Base-by-base conservation (phyloP, 92 coral and sea anemone species). In the Porites cylindrica region DNA sequence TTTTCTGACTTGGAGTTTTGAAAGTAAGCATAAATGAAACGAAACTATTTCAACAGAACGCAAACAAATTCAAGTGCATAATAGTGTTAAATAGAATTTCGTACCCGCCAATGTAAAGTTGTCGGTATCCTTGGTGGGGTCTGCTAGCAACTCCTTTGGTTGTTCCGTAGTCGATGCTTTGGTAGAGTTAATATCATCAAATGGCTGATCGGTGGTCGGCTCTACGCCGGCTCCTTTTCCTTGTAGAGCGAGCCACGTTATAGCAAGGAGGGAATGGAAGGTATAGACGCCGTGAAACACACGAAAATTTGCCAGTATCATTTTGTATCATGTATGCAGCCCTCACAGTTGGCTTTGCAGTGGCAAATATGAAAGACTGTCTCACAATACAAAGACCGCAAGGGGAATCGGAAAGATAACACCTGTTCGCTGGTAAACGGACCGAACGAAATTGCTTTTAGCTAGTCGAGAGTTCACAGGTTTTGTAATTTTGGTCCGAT, bases 191-290 rank as follows among this genome's bases (percentile, higher is more conserved):
- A 62, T 53, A 51, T 51, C 65, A 73, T 16, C 87, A 43, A 64
- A 63, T 17, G 51, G 50, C 58, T 75, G n/a, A 73, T 64, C 20
- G 81, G 5, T n/a, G 73, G 87, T 74, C 32, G 32, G 32, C 18
- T 3, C 14, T 50, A 60, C 61, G 3, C 70, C 87, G 20, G 10
- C 26, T 72, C 80, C 87, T 3, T 47, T 62, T 72, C 87, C 87
- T 83, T 83, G 87, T 60, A 83, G n/a, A 83, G 80, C 81, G 77
- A 83, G 80, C 87, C 87, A 83, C 16, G 63, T 83, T 23, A 83
- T 32, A 83, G 74, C 24, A 74, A 66, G 73, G 74, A 83, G 71
- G 61, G 24, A 47, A 62, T 62, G 74, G 62, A 75, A 61, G 18
- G 67, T 63, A 80, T 18, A 58, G 86, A 82, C 86, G 86, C 86